Evolutionary conservation across 2,797 vertebrate species (phyloP), one percentile per base, ranked within the genome.

Genomic region (Taenioides sp.): DNA sequence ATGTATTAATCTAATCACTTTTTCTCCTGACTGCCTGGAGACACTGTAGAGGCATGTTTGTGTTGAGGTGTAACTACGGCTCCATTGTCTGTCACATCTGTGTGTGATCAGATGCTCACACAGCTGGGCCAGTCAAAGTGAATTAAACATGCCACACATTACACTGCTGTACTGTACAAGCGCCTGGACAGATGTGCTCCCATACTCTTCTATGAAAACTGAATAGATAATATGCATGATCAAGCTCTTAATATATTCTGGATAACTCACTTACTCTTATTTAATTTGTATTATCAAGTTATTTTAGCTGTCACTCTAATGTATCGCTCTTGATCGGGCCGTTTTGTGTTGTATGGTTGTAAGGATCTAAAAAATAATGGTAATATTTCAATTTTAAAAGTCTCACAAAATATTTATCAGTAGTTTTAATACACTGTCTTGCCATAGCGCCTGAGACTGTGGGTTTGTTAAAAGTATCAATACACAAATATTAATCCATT

Each of bases 61-160:
- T 28, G 57, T 28, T 28, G 57, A 58, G 25, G 57, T 83, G 67
- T 84, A 81, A 80, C 70, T 79, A 75, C 59, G 63, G 80, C 47
- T 71, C 55, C 70, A 77, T 72, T 62, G 76, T 78, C 74, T 72
- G 72, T 82, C 88, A 77, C 83, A 71, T 80, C 62, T 82, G 78
- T 79, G 73, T 65, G 75, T 80, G 81, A 83, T 83, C 87, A 89
- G 88, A 80, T 88, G 88, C 74, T 85, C 67, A 31, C 74, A 85
- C 88, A 90, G 85, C 84, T 88, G 88, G 82, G 75, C 82, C 80
- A 87, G 84, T 57, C 54, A 1, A 23, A 55, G 22, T 52, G 43
- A 47, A 47, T 47, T 47, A 47, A 47, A 47, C 43, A 47, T 47
- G 43, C 54, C 84, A 74, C 78, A 77, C 77, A 76, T 71, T 75